Base-by-base conservation (phyloP, 2,888 invertebrate genomes). In the Andrena haemorrhoa region DNA sequence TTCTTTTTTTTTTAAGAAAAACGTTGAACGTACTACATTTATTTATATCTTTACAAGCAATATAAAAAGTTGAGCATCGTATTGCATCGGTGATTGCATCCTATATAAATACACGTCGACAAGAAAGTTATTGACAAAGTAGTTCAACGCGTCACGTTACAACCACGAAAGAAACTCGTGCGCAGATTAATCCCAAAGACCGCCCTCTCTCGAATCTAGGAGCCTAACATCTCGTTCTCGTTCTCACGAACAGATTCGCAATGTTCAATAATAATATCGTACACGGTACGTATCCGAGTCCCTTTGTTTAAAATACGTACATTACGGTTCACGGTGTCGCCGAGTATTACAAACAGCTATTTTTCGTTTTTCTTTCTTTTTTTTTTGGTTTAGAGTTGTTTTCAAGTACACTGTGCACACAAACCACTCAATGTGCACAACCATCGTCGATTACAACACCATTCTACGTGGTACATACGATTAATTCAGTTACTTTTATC, bases 1-100 rank as follows among this genome's bases (percentile, higher is more conserved):
- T 69, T 58, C 64, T 65, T 75, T 66, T 64, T 81, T 66, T 71
- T 80, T 74, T 84, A 73, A 72, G 75, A 88, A 88, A 89, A 82
- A 82, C 79, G 69, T 86, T 74, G 79, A 77, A 80, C 81, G 74
- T 86, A 82, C 75, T 87, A 82, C 79, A 79, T 83, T 83, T 79
- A 79, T 83, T 78, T 76, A 68, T 82, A 74, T 85, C 82, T 89
- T 90, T 90, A 91, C 91, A 92, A 92, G 92, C 92, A 88, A 90
- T 92, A 92, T 92, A 93, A 92, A 91, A 92, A 93, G 89, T 93
- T 93, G 92, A 93, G 92, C 92, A 91, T 93, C 88, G 85, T 91
- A 91, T 91, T 91, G 91, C 86, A 84, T 76, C 86, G 60, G 82
- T 84, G 78, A 83, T 86, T 86, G 86, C 90, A 83, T 90, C 79